Evolutionary conservation across 1,140 invertebrate genomes (phyloP).

Genomic region (Bathynomus jamesi): DNA sequence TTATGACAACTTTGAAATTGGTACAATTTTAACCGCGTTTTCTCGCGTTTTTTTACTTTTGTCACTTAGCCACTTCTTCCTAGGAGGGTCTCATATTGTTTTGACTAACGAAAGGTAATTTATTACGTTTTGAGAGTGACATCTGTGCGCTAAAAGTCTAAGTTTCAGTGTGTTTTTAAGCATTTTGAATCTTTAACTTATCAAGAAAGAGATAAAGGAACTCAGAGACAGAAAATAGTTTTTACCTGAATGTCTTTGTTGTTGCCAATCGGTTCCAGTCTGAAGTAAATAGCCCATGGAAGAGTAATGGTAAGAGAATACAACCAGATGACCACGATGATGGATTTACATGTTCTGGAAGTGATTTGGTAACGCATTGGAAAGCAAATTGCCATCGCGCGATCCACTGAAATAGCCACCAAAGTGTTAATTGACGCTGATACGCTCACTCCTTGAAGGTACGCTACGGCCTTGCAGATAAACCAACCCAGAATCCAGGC

Average conservation of each 20-base stretch:
- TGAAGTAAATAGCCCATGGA: conserved; percentile 55
- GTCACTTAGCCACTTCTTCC: too few relatives aligned
- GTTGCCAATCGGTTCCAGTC: conserved; percentile 33
- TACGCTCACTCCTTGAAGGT: conserved; percentile 56
- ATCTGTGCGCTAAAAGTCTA: too few relatives aligned
- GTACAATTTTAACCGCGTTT: too few relatives aligned
- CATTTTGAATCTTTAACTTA: too few relatives aligned
- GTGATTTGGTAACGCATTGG: conserved; percentile 51
- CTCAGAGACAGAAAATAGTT: too few relatives aligned
- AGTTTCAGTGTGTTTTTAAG: too few relatives aligned
- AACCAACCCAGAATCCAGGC: conserved; percentile 55
- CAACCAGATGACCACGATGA: conserved; percentile 51
- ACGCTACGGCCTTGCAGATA: conserved; percentile 55
- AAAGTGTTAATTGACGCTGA: conserved; percentile 57
- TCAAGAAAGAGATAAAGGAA: too few relatives aligned
- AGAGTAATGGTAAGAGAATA: conserved; percentile 49
- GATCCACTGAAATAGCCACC: conserved; percentile 55
- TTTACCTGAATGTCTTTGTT: conserved; percentile 20
- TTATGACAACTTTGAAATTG: too few relatives aligned
- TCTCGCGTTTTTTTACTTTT: too few relatives aligned
- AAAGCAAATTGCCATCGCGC: conserved; percentile 52
- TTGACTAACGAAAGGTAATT: too few relatives aligned
- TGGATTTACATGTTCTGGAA: conserved; percentile 43
- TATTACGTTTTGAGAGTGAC: too few relatives aligned
- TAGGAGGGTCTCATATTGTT: too few relatives aligned